phyloP scores from a whole-genome alignment of 2,113 vertebrate genomes.

The Oreotrochilus melanogaster region DNA sequence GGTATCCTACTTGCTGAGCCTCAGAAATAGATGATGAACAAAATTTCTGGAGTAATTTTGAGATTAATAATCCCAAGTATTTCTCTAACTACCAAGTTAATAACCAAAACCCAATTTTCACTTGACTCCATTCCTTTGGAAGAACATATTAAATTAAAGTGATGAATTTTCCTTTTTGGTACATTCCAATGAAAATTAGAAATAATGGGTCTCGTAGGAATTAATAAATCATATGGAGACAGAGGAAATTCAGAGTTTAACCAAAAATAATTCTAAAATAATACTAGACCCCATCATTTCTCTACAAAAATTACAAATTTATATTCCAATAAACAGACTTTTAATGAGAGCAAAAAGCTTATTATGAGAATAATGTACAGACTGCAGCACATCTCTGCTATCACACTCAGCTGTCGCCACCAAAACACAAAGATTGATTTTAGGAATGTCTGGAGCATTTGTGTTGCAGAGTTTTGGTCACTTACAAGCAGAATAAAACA shows the following conservation, averaged over 20 bases:
- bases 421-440: not conserved
- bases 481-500: not conserved
- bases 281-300: not conserved
- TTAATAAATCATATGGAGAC: not conserved
- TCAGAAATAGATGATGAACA: not conserved
- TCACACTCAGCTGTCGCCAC: not conserved
- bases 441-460: not conserved
- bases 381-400: not conserved
- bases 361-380: not conserved
- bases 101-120: rapidly evolving
- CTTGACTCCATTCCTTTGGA: too few species aligned
- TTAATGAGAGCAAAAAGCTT: not conserved
- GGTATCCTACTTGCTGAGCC: not conserved
- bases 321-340: not conserved
- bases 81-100: too few species aligned
- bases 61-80: not conserved
- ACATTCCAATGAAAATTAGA: not conserved
- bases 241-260: not conserved
- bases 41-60: not conserved
- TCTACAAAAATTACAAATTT: not conserved
- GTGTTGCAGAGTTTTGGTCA: not conserved
- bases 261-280: not conserved
- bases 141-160: not conserved
- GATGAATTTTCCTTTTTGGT: not conserved
- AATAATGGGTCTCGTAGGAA: not conserved